Conservation (phyloP, 2,113 vertebrate species). For the Hepsetus odoe region DNA sequence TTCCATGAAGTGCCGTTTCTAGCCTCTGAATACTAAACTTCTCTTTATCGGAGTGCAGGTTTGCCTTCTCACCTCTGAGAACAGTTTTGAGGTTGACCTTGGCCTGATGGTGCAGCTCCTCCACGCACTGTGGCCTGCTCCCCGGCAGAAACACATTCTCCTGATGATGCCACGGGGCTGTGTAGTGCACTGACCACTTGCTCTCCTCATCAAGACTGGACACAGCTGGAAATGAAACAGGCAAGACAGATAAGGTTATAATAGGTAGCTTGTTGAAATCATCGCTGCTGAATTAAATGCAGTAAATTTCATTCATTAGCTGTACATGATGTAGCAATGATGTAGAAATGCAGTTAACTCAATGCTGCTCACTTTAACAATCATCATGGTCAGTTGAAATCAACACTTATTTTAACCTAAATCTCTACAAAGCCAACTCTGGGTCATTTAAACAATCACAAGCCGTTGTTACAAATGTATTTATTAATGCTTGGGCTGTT, state of each 20-base stretch:
- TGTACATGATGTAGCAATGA: not conserved
- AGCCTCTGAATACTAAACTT: not conserved
- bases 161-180: slow-evolving; percentile 94
- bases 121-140: slow-evolving; percentile 89
- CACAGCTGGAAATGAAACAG: slow-evolving; percentile 80
- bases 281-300: not conserved
- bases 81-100: slow-evolving; percentile 97
- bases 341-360: too few relatives aligned
- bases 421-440: not conserved
- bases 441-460: not conserved
- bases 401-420: not conserved
- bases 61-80: slow-evolving; percentile 64
- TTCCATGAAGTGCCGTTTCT: not conserved
- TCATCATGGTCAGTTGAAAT: not conserved
- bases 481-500: not conserved
- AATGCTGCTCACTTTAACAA: too few relatives aligned
- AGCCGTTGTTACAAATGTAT: not conserved
- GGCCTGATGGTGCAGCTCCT: slow-evolving; percentile 93
- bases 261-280: not conserved
- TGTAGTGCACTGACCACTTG: slow-evolving; percentile 96
- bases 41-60: not conserved
- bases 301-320: not conserved
- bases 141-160: slow-evolving; percentile 94
- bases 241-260: not conserved
- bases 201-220: slow-evolving; percentile 98